These are phyloP conservation scores for Ceratosolen solmsi DNA, from an alignment of 1,140 invertebrate genomes.

Conservation along the genomic window DNA sequence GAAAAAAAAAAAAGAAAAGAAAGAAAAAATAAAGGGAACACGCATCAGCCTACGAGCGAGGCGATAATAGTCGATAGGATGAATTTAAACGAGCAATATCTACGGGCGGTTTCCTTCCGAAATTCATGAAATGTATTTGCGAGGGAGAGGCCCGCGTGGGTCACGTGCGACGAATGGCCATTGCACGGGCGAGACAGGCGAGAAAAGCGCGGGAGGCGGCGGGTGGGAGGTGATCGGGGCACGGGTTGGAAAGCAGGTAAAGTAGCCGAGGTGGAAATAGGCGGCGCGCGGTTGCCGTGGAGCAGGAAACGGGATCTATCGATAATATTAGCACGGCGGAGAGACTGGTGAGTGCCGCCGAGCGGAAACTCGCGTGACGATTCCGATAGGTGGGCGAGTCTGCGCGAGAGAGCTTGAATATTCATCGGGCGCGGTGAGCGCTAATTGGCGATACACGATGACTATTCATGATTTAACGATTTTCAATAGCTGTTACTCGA, in stretches of 20 bases:
- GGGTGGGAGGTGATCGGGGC: background rate
- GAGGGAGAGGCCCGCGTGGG: too few species aligned
- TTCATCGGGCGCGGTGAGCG: conserved; percentile 51
- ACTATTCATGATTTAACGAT: conserved; percentile 72
- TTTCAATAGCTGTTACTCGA: conserved; percentile 68
- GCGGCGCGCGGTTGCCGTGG: conserved; percentile 26
- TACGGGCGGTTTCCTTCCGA: conserved; percentile 18
- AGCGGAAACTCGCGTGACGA: conserved; percentile 49
- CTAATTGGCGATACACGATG: conserved; percentile 69
- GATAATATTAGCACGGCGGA: conserved; percentile 46
- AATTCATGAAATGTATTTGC: background rate
- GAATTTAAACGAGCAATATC: conserved; percentile 22
- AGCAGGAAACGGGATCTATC: conserved; percentile 48
- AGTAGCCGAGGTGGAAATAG: conserved; percentile 38
- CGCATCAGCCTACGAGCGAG: conserved; percentile 1
- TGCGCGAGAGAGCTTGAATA: conserved; percentile 25
- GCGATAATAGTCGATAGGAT: conserved; percentile 28
- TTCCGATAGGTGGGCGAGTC: conserved; percentile 29
- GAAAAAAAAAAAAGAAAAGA: background rate
- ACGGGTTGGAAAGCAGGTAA: conserved; percentile 24
- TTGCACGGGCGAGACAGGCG: background rate
- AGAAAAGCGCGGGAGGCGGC: background rate
- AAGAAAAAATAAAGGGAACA: conserved; percentile 26
- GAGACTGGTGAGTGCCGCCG: conserved; percentile 13
- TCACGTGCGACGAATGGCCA: background rate